Evolutionary conservation across 2,888 invertebrate genomes (phyloP).

Genomic region (Noctua pronuba): DNA sequence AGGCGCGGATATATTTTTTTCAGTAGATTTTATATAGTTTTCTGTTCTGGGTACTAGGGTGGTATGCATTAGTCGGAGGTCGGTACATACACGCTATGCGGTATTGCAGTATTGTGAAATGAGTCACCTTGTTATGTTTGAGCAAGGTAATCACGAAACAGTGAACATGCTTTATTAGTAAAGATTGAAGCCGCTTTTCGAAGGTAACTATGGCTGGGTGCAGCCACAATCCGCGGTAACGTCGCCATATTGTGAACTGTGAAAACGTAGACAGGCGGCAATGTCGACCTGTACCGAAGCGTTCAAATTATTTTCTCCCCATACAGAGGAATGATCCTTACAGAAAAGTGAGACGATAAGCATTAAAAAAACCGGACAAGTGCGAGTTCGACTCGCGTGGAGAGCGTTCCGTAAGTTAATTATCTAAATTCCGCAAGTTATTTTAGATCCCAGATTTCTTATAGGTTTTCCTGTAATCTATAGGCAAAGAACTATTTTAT

Average conservation of each 20-base stretch:
- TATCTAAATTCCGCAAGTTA: no score
- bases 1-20: constrained; percentile 22
- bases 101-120: constrained; percentile 4
- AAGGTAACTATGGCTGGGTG: background rate
- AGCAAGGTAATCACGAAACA: background rate
- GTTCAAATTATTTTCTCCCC: background rate
- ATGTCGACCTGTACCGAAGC: background rate
- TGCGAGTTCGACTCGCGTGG: no score
- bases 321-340: no score
- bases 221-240: background rate
- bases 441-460: no score
- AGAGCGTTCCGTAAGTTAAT: no score
- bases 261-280: accelerated
- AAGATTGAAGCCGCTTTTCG: background rate
- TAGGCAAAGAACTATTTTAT: no score
- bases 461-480: no score
- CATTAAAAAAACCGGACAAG: no score
- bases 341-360: no score
- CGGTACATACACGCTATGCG: background rate
- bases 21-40: constrained; percentile 12
- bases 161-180: background rate
- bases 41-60: constrained; percentile 3
- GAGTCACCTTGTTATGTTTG: background rate
- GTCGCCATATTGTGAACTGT: background rate
- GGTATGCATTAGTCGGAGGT: no score